A percentile compares a stretch with the other conserved stretches of the same genome.
phyloP scores from a whole-genome alignment of 2,113 vertebrate genomes.

The Martes martes region DNA sequence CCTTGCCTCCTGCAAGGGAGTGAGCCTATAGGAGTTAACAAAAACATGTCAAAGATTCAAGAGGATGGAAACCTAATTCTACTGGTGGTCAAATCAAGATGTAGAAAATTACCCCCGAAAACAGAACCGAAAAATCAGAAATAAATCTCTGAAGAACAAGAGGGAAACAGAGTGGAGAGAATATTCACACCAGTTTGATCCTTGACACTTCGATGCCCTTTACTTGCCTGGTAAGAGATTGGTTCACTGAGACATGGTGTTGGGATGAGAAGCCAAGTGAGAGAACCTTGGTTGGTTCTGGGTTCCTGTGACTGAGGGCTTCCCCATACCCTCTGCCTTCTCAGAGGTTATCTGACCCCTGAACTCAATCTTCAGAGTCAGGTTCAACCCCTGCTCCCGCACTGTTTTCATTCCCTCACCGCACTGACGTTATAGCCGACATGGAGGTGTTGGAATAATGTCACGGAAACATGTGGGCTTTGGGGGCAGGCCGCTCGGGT shows the following conservation, averaged over 20 bases:
- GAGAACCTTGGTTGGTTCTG: neutral
- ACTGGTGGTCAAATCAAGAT: neutral
- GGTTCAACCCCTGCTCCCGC: neutral
- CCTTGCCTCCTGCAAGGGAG: neutral
- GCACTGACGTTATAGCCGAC: neutral
- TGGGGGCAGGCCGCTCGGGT: neutral
- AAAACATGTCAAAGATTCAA: neutral
- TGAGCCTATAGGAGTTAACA: neutral
- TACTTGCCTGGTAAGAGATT: neutral
- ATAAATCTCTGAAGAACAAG: neutral
- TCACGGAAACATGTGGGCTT: neutral
- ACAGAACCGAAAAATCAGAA: neutral
- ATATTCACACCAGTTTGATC: neutral
- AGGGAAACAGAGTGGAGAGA: neutral
- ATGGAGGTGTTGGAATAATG: accelerated
- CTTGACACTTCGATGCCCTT: neutral
- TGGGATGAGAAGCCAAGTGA: neutral
- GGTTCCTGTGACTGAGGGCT: neutral
- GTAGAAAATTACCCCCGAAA: neutral
- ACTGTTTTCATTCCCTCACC: neutral
- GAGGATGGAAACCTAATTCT: neutral
- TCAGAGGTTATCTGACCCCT: neutral
- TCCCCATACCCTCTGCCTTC: neutral
- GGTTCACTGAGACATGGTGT: neutral
- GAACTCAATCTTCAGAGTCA: neutral